These are phyloP conservation scores for Drosophila virilis DNA, from an alignment of 1,140 invertebrate genomes.

Conservation along the genomic window DNA sequence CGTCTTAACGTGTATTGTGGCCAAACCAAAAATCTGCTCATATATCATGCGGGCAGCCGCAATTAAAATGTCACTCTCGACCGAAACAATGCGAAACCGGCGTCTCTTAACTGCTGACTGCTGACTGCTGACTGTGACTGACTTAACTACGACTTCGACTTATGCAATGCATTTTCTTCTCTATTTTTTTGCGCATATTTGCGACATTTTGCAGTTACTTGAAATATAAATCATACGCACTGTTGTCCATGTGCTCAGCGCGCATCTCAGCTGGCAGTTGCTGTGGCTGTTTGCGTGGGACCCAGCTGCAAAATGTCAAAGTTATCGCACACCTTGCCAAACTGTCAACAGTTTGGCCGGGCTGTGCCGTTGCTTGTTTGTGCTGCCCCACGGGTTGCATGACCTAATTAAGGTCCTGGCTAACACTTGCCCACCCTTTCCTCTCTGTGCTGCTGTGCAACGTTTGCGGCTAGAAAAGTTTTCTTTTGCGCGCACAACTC, in stretches of 20 bases:
- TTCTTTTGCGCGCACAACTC: conserved; percentile 57
- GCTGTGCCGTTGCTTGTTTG: conserved; percentile 5
- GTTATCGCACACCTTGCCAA: conserved; percentile 53
- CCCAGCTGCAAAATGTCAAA: conserved; percentile 55
- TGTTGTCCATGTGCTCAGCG: conserved; percentile 37
- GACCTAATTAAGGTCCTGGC: conserved; percentile 66
- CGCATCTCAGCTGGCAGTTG: conserved; percentile 17
- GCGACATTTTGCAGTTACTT: conserved; percentile 59
- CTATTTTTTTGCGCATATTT: conserved; percentile 35
- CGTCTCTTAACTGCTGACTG: not conserved
- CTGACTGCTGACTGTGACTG: conserved; percentile 10
- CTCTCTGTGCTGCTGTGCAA: conserved; percentile 21
- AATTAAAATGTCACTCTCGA: conserved; percentile 76
- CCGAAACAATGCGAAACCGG: conserved; percentile 50
- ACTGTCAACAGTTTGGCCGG: conserved; percentile 37
- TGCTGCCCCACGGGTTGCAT: conserved; percentile 46
- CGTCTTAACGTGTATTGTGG: conserved; percentile 1
- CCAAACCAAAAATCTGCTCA: conserved; percentile 37
- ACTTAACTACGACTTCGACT: conserved; percentile 3
- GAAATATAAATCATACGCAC: conserved; percentile 76
- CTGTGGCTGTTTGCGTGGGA: conserved; percentile 36
- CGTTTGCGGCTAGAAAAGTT: conserved; percentile 70
- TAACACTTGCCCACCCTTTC: conserved; percentile 1
- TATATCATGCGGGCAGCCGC: conserved; percentile 66
- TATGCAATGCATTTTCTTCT: conserved; percentile 51